phyloP scores from a whole-genome alignment of 2,888 invertebrate genomes.

The Argyra leucocephala region DNA sequence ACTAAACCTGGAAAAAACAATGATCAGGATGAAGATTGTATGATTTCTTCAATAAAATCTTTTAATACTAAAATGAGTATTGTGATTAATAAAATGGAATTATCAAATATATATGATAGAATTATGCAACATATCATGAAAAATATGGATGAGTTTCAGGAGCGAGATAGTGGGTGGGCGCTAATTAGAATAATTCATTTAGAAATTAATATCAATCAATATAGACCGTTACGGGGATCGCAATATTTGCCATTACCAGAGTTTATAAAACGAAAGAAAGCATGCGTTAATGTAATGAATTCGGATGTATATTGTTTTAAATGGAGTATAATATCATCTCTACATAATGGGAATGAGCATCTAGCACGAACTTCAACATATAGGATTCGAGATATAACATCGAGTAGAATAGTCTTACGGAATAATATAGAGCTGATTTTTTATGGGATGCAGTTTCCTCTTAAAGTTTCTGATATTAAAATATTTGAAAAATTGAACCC shows the following conservation, averaged over 20 bases:
- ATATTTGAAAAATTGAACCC: not conserved
- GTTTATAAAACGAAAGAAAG: not conserved
- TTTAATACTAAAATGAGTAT: too few relatives aligned
- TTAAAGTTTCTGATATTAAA: not conserved
- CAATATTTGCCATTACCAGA: not conserved
- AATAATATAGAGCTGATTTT: too few relatives aligned
- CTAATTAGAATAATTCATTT: constrained; percentile 13
- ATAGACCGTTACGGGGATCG: too few relatives aligned
- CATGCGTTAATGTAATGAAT: not conserved
- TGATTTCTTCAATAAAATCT: too few relatives aligned
- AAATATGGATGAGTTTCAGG: constrained; percentile 28
- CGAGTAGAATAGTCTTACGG: not conserved
- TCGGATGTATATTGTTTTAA: not conserved
- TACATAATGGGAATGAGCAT: not conserved
- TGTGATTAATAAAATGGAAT: too few relatives aligned
- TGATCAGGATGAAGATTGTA: too few relatives aligned
- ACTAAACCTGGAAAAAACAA: too few relatives aligned
- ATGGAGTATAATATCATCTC: not conserved
- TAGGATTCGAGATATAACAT: not conserved
- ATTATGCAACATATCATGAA: too few relatives aligned
- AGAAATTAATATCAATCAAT: not conserved
- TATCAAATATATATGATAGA: too few relatives aligned
- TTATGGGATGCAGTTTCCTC: not conserved
- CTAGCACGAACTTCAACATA: not conserved
- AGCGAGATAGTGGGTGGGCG: constrained; percentile 24